Evolutionary conservation across 1,140 invertebrate genomes (phyloP).

Genomic region (Drosophila micromelanica): DNA sequence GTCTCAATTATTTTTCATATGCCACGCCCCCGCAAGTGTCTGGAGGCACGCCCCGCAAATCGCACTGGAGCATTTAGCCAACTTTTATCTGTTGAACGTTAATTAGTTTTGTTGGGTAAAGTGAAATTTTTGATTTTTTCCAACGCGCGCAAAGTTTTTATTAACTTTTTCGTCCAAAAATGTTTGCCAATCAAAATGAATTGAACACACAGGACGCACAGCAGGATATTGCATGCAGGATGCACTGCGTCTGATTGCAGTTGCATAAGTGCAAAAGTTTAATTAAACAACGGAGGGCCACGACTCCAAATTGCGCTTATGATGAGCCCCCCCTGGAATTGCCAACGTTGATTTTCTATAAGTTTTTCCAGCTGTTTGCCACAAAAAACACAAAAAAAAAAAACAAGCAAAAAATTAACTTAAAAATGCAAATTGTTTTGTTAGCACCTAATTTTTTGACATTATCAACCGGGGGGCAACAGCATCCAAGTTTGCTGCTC

Average conservation of each 20-base stretch:
- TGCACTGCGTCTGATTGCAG: constrained; percentile 64
- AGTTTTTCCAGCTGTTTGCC: constrained; percentile 34
- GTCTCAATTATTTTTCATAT: constrained; percentile 83
- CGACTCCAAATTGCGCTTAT: constrained; percentile 61
- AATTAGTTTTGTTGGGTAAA: constrained; percentile 81
- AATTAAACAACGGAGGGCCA: constrained; percentile 65
- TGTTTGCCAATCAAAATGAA: constrained; percentile 81
- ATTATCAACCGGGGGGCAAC: constrained; percentile 52
- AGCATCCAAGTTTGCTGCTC: constrained; percentile 44
- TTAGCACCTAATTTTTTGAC: constrained; percentile 83
- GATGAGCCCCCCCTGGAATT: constrained; percentile 66
- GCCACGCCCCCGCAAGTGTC: constrained; percentile 26
- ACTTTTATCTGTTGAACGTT: constrained; percentile 82
- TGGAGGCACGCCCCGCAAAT: neutral
- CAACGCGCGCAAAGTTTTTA: constrained; percentile 60
- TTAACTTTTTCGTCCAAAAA: constrained; percentile 50
- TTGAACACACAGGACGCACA: constrained; percentile 63
- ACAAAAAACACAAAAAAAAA: constrained; percentile 19
- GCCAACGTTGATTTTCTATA: constrained; percentile 53
- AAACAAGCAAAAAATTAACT: constrained; percentile 65
- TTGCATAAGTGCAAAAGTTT: constrained; percentile 81
- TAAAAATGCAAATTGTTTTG: constrained; percentile 84
- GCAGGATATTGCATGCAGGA: constrained; percentile 37
- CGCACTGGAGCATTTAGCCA: constrained; percentile 35
- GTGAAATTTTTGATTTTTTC: constrained; percentile 77